Evolutionary conservation across 2,888 invertebrate genomes (phyloP).

Genomic region (Macrophya alboannulata): DNA sequence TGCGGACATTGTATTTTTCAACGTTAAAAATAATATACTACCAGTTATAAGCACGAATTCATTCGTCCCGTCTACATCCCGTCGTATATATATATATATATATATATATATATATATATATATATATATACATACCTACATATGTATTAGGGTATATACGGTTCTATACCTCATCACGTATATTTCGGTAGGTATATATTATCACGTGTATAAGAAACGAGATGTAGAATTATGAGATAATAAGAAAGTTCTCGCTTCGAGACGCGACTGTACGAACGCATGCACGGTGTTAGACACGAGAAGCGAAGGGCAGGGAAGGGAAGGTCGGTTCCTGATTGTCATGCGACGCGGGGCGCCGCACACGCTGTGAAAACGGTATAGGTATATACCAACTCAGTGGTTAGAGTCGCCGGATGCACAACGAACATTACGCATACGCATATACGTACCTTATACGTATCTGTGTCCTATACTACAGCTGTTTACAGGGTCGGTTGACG

Average conservation of each 20-base stretch:
- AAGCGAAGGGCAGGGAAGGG: background rate
- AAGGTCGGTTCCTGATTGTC: constrained; percentile 41
- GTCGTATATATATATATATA: too few species aligned
- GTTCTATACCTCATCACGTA: too few species aligned
- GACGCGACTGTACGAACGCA: background rate
- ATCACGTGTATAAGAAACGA: background rate
- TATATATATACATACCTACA: too few species aligned
- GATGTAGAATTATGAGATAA: constrained; percentile 39
- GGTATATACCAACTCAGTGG: background rate
- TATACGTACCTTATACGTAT: background rate
- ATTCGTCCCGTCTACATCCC: background rate
- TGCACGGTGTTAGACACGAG: background rate
- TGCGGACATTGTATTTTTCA: background rate
- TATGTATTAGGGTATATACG: too few species aligned
- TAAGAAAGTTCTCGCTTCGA: constrained; percentile 21
- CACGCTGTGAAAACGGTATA: constrained; percentile 12
- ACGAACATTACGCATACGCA: background rate
- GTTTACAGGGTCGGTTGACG: background rate
- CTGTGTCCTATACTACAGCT: constrained; percentile 23
- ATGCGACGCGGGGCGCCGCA: constrained; percentile 40
- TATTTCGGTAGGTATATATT: too few species aligned
- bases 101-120: too few species aligned
- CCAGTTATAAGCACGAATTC: background rate
- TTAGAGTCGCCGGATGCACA: constrained; percentile 29
- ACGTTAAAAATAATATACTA: background rate